Evolutionary conservation across 2,113 vertebrate species (phyloP), one percentile per base, ranked within the genome.

Genomic region (Probosciger aterrimus): DNA sequence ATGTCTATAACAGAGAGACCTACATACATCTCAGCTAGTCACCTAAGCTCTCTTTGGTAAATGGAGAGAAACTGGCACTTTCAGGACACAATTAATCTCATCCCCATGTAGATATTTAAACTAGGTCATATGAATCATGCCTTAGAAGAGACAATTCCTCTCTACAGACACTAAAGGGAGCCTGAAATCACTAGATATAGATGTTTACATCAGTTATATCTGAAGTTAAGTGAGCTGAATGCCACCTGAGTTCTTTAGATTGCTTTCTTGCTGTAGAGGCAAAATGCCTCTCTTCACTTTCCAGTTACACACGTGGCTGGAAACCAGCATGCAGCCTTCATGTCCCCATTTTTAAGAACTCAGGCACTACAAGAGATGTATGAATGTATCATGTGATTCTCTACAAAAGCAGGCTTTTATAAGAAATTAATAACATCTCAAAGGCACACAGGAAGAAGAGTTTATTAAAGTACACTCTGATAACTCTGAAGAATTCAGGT

Each of bases 41-140:
- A 95, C 77, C 91, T 76, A 91, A 93, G 74, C 62, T 69, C 57
- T 79, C 64, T 85, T 74, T 89, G 74, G 55, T 60, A 95, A 93
- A 75, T 60, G 74, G 84, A 93, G 65, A 86, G 77, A 95, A 96
- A 92, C 52, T 95, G 96, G 91, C 95, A 96, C 86, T 95, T 96
- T 95, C 81, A 93, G 96, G 94, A 91, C 84, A 79, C 22, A 85
- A 95, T 91, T 97, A 97, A 93, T 95, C 89, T 93, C 84, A 93
- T 94, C 86, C 81, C 46, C 74, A 79, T 76, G 86, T 85, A 95
- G 94, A 73, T 95, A 95, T 89, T 95, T 76, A 95, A 97, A 97
- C 83, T 95, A 89, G 96, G 96, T 96, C 91, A 85, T 91, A 93
- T 85, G 94, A 96, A 93, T 96, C 96, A 96, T 73, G 65, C 62